Evolutionary conservation across 2,113 vertebrate genomes (phyloP).

Genomic region (Neogobius melanostomus): DNA sequence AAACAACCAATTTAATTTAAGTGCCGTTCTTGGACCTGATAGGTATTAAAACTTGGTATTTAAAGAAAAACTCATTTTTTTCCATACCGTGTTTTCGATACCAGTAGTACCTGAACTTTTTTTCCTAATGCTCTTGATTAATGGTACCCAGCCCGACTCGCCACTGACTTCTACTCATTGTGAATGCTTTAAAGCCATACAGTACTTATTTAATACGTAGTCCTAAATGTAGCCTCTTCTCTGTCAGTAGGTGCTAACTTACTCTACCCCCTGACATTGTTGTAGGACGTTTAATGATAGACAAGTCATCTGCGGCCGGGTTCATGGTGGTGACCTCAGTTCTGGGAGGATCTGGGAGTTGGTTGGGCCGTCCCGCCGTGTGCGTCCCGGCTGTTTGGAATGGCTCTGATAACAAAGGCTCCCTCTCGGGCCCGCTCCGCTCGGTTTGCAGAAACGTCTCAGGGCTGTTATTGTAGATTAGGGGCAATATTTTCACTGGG

Average conservation of each 20-base stretch:
- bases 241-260: conserved; percentile 3
- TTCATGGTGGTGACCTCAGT: conserved; percentile 28
- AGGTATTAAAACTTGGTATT: too few species aligned
- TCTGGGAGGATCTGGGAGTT: conserved; percentile 3
- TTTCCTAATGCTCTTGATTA: too few species aligned
- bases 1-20: too few species aligned
- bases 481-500: conserved; percentile 60
- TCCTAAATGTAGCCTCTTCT: neutral
- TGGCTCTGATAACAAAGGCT: conserved; percentile 39
- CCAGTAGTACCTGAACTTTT: too few species aligned
- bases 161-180: too few species aligned
- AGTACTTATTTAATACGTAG: neutral
- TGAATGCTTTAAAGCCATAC: neutral
- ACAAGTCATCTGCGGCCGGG: neutral
- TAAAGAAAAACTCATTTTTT: too few species aligned
- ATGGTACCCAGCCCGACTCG: too few species aligned
- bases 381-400: conserved; percentile 20
- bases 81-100: too few species aligned
- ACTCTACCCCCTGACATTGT: neutral
- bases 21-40: too few species aligned
- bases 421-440: neutral
- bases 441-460: conserved; percentile 52
- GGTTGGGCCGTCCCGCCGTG: conserved; percentile 35
- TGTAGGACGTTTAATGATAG: conserved; percentile 9
- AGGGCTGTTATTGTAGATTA: conserved; percentile 55